Base-by-base conservation (phyloP, 2,888 invertebrate genomes). In the Andrena trimmerana region DNA sequence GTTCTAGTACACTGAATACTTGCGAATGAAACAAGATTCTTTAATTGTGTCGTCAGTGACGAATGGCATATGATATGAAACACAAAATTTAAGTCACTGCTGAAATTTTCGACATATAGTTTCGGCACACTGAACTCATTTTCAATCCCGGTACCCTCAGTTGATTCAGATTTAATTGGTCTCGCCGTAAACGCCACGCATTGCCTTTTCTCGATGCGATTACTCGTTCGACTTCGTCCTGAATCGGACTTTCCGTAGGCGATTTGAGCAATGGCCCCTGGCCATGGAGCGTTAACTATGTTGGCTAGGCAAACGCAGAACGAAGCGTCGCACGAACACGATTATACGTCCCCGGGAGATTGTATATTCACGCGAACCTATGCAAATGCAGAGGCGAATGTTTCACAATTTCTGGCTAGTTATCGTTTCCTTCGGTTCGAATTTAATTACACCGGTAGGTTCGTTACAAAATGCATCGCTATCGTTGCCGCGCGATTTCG, bases 391-490 rank as follows among this genome's bases (percentile, higher is more conserved):
- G 78, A 87, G 81, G 85, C 85, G 86, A 89, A 89, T 83, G 86
- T 86, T 87, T 81, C 82, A 83, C 87, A 90, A 92, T 92, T 92
- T 92, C 90, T 89, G 89, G 88, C 88, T 91, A 89, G 91, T 91
- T 91, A 92, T 92, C 90, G 90, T 92, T 90, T 91, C 87, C 90
- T 86, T 77, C 81, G 78, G 79, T 77, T 78, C 67, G 74, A 86
- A 86, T 88, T 83, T 88, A 86, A 88, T 86, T 88, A 81, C 86
- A 70, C 67, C 67, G 62, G 57, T 48, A 70, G 70, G 60, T 72
- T n/a, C 60, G 78, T 86, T 88, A 79, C 78, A 81, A 79, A 88
- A 81, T 74, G 72, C 80, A 65, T 66, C 72, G 73, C 42, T 79
- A 57, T 69, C 77, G 52, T 57, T 27, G 24, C 24, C 24, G 10